These are phyloP conservation scores for Hyalella azteca DNA, from an alignment of 2,888 invertebrate genomes.

Conservation along the genomic window DNA sequence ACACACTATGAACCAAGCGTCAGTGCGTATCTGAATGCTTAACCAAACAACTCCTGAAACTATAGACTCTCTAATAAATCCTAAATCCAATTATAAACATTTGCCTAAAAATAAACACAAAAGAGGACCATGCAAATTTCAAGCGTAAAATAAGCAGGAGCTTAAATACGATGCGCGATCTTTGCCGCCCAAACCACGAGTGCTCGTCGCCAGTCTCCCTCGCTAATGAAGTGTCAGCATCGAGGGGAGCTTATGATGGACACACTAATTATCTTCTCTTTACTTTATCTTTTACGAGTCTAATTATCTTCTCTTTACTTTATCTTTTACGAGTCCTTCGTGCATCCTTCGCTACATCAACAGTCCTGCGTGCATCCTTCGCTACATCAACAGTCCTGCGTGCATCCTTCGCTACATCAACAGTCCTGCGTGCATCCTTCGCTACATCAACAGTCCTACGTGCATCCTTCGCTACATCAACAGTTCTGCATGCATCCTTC, in stretches of 20 bases:
- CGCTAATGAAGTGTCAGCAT: slow-evolving; percentile 30
- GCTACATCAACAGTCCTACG: no score
- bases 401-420: not conserved
- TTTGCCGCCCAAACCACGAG: not conserved
- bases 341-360: not conserved
- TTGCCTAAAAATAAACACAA: not conserved
- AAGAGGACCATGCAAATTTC: not conserved
- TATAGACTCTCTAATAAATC: not conserved
- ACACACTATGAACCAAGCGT: no score
- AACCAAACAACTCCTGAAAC: not conserved
- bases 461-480: no score
- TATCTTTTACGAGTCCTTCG: no score
- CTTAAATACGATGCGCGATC: not conserved
- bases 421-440: not conserved
- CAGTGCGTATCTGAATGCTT: not conserved
- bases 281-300: not conserved
- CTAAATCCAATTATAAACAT: not conserved
- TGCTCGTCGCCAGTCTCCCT: slow-evolving; percentile 13
- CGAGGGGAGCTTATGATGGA: slow-evolving; percentile 12
- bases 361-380: not conserved
- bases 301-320: no score
- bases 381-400: not conserved
- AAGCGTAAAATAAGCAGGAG: no score
- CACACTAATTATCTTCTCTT: slow-evolving; percentile 29
- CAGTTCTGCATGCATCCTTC: no score